phyloP scores from a whole-genome alignment of 1,140 invertebrate species.

The Homalodisca vitripennis region DNA sequence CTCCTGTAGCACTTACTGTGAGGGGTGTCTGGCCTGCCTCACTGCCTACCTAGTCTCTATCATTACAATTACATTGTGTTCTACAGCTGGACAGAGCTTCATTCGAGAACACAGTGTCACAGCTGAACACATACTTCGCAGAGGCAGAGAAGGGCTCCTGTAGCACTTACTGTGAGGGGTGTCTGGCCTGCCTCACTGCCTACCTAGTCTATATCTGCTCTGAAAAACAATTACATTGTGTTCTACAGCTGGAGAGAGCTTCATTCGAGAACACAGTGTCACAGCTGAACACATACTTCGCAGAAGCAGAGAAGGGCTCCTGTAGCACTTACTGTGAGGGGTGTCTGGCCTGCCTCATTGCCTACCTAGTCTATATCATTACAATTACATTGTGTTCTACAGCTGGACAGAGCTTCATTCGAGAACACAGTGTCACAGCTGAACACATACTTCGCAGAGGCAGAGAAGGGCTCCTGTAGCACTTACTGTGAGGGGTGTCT shows the following conservation, averaged over 20 bases:
- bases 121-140: slow-evolving; percentile 89
- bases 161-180: slow-evolving; percentile 94
- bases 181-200: slow-evolving; percentile 93
- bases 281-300: slow-evolving; percentile 89
- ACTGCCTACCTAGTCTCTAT: no score
- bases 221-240: slow-evolving; percentile 58
- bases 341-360: slow-evolving; percentile 93
- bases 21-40: slow-evolving; percentile 93
- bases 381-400: no score
- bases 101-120: slow-evolving; percentile 91
- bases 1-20: slow-evolving; percentile 91
- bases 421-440: slow-evolving; percentile 89
- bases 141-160: slow-evolving; percentile 93
- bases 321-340: slow-evolving; percentile 95
- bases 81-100: slow-evolving; percentile 79
- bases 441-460: slow-evolving; percentile 93
- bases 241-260: slow-evolving; percentile 76
- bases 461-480: slow-evolving; percentile 87
- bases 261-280: slow-evolving; percentile 91
- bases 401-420: slow-evolving; percentile 88
- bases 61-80: slow-evolving; percentile 35
- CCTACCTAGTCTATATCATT: slow-evolving; percentile 93
- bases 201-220: slow-evolving; percentile 96
- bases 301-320: slow-evolving; percentile 90
- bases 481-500: slow-evolving; percentile 96